Evolutionary conservation across 2,888 invertebrate species (phyloP).

Genomic region (Pheosia tremula): DNA sequence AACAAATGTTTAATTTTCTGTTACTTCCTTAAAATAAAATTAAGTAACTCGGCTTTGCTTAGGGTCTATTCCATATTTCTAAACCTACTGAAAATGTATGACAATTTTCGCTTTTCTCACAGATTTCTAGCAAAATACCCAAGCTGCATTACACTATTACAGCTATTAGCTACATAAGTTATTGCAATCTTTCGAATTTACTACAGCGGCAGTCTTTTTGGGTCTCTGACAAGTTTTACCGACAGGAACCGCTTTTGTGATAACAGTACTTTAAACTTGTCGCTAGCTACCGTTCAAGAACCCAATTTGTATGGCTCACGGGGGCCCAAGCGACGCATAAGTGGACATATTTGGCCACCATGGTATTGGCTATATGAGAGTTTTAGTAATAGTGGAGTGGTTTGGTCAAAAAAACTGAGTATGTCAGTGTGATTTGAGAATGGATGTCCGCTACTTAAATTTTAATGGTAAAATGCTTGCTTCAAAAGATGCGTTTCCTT

Average conservation of each 20-base stretch:
- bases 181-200: neutral
- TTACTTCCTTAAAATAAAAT: too few species aligned
- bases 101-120: too few species aligned
- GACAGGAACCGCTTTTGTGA: constrained; percentile 1
- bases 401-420: neutral
- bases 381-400: neutral
- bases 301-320: constrained; percentile 1
- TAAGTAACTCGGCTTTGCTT: too few species aligned
- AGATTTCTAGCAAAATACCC: too few species aligned
- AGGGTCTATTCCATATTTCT: too few species aligned
- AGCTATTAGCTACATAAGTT: too few species aligned
- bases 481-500: too few species aligned
- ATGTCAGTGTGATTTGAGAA: neutral
- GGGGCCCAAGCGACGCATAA: neutral
- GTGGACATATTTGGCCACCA: neutral
- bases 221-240: constrained; percentile 5
- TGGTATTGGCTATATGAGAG: neutral
- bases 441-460: neutral
- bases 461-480: too few species aligned
- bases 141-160: too few species aligned
- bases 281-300: neutral
- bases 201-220: neutral
- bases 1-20: too few species aligned
- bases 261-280: constrained; percentile 9
- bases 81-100: too few species aligned